Evolutionary conservation across 1,140 invertebrate species (phyloP), one percentile per base, ranked within the genome.

Genomic region (Formica selysi): DNA sequence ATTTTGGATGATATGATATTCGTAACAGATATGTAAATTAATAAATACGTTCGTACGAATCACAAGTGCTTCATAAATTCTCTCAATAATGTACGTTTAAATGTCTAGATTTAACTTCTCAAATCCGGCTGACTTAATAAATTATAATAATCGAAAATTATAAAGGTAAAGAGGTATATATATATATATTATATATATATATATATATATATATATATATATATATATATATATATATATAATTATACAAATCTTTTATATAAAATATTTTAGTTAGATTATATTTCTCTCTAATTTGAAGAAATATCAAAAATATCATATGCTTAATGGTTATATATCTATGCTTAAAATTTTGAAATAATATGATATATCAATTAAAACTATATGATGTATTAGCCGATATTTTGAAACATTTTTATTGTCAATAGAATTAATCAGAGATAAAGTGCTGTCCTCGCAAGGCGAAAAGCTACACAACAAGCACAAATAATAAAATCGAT

Each of bases 21-120:
- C 48, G 51, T 41, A 65, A 70, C 44, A 48, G 16, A 57, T 36
- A 54, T 36, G 48, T 26, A 64, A 79, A 61, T 85, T 70, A 80
- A n/a, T 70, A 70, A 76, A 84, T 48, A 64, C 65, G n/a, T 80
- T 80, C 16, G 36, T 51, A 44, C 44, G 13, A 78, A 65, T 59
- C n/a, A 16, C n/a, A 13, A 29, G 19, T 26, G 61, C 44, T 80
- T 80, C 13, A 54, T 22, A 67, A 36, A 70, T 70, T 32, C 8
- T 48, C 36, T 51, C 32, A 19, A 41, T 13, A 36, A 51, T 41
- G 10, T 32, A 29, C 32, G 0, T 68, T 54, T 19, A 38, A 22
- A 54, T 68, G n/a, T 68, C 22, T 80, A 29, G 10, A 68, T 29
- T 16, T 10, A 68, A 68, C 0, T 26, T 51, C 4, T n/a, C 19